Conservation (phyloP, 2,888 invertebrate species). For the Zhuqinia jingwanae region DNA sequence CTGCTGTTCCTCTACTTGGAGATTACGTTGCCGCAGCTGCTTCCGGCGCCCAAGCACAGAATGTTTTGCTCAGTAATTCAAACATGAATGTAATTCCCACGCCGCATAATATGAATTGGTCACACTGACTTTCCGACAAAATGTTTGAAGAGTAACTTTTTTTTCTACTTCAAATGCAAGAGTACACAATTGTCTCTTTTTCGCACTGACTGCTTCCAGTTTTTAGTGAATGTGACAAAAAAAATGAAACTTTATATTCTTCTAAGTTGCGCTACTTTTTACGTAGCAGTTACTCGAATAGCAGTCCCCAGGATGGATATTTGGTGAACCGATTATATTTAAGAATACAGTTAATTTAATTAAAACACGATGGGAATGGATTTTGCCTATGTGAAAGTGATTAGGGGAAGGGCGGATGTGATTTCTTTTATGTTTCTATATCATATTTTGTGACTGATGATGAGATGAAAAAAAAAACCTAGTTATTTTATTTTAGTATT, state of each 20-base stretch:
- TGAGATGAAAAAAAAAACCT: constrained; percentile 18
- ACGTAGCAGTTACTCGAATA: constrained; percentile 24
- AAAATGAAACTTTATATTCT: constrained; percentile 30
- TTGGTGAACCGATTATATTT: constrained; percentile 13
- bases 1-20: constrained; percentile 75
- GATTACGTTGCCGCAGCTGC: constrained; percentile 75
- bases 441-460: constrained; percentile 39
- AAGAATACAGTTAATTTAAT: neutral
- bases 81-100: constrained; percentile 75
- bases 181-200: constrained; percentile 7
- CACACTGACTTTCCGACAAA: constrained; percentile 66
- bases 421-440: constrained; percentile 52
- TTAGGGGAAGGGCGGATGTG: constrained; percentile 11
- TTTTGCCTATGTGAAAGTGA: neutral
- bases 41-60: constrained; percentile 71
- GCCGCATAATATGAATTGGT: constrained; percentile 76
- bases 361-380: neutral
- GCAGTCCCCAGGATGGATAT: neutral
- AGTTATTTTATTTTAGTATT: constrained; percentile 55
- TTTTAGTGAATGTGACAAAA: constrained; percentile 66
- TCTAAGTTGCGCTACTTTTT: constrained; percentile 46
- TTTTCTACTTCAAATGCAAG: constrained; percentile 4
- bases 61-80: constrained; percentile 78
- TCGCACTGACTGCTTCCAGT: constrained; percentile 55
- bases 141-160: constrained; percentile 5